Evolutionary conservation across 2,113 vertebrate species (phyloP).

Genomic region (Choloepus hoffmanni): DNA sequence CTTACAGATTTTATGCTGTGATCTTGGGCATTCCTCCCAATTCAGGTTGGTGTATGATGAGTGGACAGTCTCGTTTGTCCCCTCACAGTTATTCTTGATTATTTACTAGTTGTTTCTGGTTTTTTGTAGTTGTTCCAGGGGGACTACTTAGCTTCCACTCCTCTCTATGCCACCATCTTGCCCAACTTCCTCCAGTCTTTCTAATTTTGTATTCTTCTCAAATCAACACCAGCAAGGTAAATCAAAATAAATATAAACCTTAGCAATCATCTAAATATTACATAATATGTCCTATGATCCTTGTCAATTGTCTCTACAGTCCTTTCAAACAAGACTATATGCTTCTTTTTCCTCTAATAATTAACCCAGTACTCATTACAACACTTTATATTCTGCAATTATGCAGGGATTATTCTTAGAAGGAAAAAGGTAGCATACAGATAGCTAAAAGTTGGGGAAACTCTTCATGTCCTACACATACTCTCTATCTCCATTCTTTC

Average conservation of each 20-base stretch:
- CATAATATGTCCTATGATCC: background rate
- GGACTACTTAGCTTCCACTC: too few species aligned
- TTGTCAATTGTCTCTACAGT: background rate
- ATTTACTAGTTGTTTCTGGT: too few species aligned
- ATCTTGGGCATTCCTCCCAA: too few species aligned
- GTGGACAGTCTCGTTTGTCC: too few species aligned
- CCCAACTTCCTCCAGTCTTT: too few species aligned
- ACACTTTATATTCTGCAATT: background rate
- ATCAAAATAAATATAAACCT: conserved; percentile 27
- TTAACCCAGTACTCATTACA: background rate
- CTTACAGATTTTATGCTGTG: too few species aligned
- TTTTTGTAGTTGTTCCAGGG: too few species aligned
- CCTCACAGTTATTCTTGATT: too few species aligned
- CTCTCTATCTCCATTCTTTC: background rate
- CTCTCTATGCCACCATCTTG: too few species aligned
- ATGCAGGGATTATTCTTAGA: background rate
- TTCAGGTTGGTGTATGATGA: too few species aligned
- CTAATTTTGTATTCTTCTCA: background rate
- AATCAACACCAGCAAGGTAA: background rate
- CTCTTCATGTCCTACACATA: background rate
- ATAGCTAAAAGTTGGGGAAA: background rate
- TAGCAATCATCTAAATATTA: background rate
- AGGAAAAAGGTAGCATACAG: background rate
- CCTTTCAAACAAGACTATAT: background rate
- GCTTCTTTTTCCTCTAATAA: background rate